Evolutionary conservation across 2,888 invertebrate species (phyloP), one percentile per base, ranked within the genome.

Genomic region (Octonoba sinensis): DNA sequence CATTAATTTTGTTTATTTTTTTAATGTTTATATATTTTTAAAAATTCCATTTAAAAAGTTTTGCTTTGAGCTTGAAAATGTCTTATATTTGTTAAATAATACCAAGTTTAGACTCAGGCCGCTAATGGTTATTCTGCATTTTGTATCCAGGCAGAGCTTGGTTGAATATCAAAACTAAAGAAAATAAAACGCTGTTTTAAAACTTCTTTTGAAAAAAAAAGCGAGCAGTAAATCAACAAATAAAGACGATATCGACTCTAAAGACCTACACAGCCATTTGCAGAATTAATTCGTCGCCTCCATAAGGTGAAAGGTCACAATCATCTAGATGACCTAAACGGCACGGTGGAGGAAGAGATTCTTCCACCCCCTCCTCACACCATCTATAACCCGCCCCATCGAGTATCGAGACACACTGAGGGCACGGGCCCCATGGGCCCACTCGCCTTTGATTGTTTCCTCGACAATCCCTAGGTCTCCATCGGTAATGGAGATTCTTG

Each of bases 251-350:
- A 36, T 20, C 15, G 51, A 62, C 51, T 60, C 47, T 11, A 20
- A 51, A 74, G 44, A 27, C 59, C 44, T 51, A 27, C 27, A 36
- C 36, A 36, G 36, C 70, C 74, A 81, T 81, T 74, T 73, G 49
- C 64, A 49, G 81, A 73, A 74, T 81, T 74, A 81, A 81, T 81
- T 74, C 74, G 73, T 81, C 81, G 62, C 59, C 74, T 49, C 56
- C 81, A 73, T 67, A 74, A 81, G 81, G 81, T 74, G 73, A 81
- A 64, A 81, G 74, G 81, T 81, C 73, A 81, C 79, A 73, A 81
- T 81, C 79, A 81, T 69, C 79, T 74, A 81, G 74, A 81, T 81
- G 79, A 81, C 79, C 79, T 81, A 57, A 62, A 69, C 49, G 66
- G 22, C 27, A 54, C 44, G 64, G 62, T 22, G 8, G 54, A 15